Percentiles rank a stretch among this genome's conserved stretches.
Conservation (phyloP, 2,888 invertebrate genomes). For the Gandaritis pyraliata region DNA sequence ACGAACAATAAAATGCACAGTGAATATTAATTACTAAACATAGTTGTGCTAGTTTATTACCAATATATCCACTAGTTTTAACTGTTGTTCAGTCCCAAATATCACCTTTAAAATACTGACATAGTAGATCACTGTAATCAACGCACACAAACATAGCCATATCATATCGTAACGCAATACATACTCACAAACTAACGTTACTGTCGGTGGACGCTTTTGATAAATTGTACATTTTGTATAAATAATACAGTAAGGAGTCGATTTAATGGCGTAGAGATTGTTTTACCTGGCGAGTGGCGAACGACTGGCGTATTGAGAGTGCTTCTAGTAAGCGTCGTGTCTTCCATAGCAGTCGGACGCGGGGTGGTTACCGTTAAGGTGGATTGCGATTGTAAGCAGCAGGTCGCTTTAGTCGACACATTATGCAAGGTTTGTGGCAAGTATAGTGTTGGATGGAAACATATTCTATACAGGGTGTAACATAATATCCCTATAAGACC, state of each 20-base stretch:
- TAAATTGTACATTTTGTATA: conserved; percentile 82
- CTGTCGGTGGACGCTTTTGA: conserved; percentile 72
- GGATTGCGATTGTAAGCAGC: conserved; percentile 27
- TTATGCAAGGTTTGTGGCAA: background rate
- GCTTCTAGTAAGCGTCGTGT: conserved; percentile 83
- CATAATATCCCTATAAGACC: too few relatives aligned
- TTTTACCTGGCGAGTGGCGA: conserved; percentile 71
- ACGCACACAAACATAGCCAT: conserved; percentile 50
- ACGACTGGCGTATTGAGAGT: conserved; percentile 80
- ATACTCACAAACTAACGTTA: conserved; percentile 55
- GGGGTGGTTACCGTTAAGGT: conserved; percentile 50
- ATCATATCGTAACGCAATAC: conserved; percentile 60
- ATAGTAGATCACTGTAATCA: conserved; percentile 57
- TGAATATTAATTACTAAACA: too few relatives aligned
- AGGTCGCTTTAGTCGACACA: conserved; percentile 5
- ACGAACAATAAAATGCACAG: too few relatives aligned
- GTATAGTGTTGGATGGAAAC: background rate
- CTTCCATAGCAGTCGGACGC: conserved; percentile 84
- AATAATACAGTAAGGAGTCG: conserved; percentile 80
- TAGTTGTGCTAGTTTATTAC: too few relatives aligned
- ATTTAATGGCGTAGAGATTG: conserved; percentile 72
- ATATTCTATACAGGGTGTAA: background rate
- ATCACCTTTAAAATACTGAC: background rate
- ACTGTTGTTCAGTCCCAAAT: conserved; percentile 1
- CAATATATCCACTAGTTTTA: too few relatives aligned